A percentile compares a stretch with the other conserved stretches of the same genome.
phyloP scores from a whole-genome alignment of 1,140 invertebrate species.

The Leptonema lineaticorne region DNA sequence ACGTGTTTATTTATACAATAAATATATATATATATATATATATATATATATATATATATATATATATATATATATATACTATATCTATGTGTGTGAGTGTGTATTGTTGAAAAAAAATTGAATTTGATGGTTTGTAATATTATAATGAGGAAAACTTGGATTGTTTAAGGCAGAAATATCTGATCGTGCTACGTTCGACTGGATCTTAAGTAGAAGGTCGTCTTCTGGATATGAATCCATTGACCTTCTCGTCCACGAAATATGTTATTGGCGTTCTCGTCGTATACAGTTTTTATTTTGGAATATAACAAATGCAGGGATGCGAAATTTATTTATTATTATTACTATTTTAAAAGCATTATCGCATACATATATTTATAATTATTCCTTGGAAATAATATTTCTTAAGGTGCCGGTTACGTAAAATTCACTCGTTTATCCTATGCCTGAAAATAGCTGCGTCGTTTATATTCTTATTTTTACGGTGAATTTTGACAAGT shows the following conservation, averaged over 20 bases:
- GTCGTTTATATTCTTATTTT: constrained; percentile 35
- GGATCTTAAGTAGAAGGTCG: constrained; percentile 9
- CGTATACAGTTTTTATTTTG: background rate
- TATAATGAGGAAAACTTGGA: too few species aligned
- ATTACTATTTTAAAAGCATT: background rate
- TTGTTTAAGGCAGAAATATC: too few species aligned
- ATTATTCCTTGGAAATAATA: too few species aligned
- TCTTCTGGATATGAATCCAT: background rate
- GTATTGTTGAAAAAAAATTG: too few species aligned
- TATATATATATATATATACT: too few species aligned
- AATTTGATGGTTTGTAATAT: too few species aligned
- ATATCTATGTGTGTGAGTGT: too few species aligned
- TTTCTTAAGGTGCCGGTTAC: background rate
- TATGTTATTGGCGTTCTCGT: background rate
- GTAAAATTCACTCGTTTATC: background rate
- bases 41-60: too few species aligned
- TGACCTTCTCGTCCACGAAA: background rate
- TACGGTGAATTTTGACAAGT: constrained; percentile 33
- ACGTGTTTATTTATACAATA: too few species aligned
- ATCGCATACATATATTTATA: too few species aligned
- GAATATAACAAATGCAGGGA: background rate
- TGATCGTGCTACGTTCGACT: background rate
- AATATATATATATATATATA: too few species aligned
- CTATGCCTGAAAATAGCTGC: constrained; percentile 19
- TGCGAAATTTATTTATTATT: background rate